These are phyloP conservation scores for Anthopleura sola DNA, from an alignment of 64 coral and sea anemone species.

Conservation along the genomic window DNA sequence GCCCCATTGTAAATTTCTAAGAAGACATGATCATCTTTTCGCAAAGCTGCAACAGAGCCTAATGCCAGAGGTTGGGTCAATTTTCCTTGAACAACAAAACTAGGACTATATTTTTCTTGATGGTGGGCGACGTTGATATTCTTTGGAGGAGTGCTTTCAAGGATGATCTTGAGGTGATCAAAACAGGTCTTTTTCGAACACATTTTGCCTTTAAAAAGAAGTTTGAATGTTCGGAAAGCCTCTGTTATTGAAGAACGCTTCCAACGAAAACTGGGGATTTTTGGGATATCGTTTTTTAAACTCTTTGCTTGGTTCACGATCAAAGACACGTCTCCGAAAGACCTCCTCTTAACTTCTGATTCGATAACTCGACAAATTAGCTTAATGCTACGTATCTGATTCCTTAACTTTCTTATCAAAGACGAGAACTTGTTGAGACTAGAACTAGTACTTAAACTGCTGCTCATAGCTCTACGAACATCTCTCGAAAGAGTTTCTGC, in stretches of 20 bases:
- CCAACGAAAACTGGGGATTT: neutral
- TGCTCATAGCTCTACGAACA: neutral
- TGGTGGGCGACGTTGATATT: neutral
- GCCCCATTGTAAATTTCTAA: neutral
- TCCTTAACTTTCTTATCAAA: neutral
- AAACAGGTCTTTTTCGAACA: neutral
- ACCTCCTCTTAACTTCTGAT: neutral
- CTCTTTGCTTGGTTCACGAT: neutral
- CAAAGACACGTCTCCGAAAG: neutral
- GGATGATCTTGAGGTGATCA: neutral
- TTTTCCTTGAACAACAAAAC: neutral
- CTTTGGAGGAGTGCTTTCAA: neutral
- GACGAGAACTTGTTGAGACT: neutral
- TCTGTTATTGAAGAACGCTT: neutral
- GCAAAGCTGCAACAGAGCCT: neutral
- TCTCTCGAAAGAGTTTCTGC: neutral
- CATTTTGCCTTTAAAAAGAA: slow-evolving; percentile 4
- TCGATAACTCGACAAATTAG: neutral
- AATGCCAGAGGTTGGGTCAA: neutral
- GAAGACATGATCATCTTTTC: neutral
- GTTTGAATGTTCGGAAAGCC: neutral
- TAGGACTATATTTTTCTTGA: neutral
- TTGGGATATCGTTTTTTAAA: neutral
- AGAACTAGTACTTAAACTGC: neutral
- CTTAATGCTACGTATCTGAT: neutral